These are phyloP conservation scores for Thalassarche chlororhynchos DNA, from an alignment of 2,113 vertebrate species.

Conservation along the genomic window DNA sequence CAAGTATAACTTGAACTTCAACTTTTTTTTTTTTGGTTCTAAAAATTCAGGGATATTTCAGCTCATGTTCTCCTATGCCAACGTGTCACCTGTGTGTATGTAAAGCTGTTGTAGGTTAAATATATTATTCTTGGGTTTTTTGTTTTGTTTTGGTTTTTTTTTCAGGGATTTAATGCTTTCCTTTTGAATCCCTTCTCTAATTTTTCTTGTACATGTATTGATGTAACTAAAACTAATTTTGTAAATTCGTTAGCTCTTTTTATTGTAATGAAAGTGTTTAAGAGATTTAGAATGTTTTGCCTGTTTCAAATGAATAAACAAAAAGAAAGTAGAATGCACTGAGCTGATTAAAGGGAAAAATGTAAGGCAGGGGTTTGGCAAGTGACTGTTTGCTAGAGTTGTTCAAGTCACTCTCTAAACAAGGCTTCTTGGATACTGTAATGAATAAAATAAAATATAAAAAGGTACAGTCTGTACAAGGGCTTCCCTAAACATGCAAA, in stretches of 20 bases:
- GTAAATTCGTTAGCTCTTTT: constrained; percentile 74
- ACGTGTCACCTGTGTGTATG: constrained; percentile 81
- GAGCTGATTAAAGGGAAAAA: constrained; percentile 91
- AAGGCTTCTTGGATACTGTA: constrained; percentile 57
- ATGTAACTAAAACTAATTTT: constrained; percentile 80
- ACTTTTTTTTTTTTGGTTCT: constrained; percentile 79
- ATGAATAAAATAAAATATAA: constrained; percentile 8
- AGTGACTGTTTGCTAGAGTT: constrained; percentile 69
- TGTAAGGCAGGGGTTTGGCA: constrained; percentile 74
- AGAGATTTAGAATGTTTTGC: constrained; percentile 74
- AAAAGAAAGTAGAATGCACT: constrained; percentile 89
- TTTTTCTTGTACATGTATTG: constrained; percentile 78
- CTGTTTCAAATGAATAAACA: constrained; percentile 69
- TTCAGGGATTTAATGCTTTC: constrained; percentile 77
- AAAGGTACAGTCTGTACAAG: constrained; percentile 46
- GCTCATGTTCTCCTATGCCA: constrained; percentile 84
- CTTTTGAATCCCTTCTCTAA: constrained; percentile 80
- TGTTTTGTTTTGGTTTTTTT: constrained; percentile 50
- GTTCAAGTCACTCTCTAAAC: constrained; percentile 64
- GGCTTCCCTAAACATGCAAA: constrained; percentile 49
- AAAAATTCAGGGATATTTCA: constrained; percentile 98
- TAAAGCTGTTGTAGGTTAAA: constrained; percentile 76
- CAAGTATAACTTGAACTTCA: constrained; percentile 93
- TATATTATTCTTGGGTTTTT: constrained; percentile 60
- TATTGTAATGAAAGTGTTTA: constrained; percentile 73